phyloP scores from a whole-genome alignment of 1,140 invertebrate genomes.

The Drepana arcuata region DNA sequence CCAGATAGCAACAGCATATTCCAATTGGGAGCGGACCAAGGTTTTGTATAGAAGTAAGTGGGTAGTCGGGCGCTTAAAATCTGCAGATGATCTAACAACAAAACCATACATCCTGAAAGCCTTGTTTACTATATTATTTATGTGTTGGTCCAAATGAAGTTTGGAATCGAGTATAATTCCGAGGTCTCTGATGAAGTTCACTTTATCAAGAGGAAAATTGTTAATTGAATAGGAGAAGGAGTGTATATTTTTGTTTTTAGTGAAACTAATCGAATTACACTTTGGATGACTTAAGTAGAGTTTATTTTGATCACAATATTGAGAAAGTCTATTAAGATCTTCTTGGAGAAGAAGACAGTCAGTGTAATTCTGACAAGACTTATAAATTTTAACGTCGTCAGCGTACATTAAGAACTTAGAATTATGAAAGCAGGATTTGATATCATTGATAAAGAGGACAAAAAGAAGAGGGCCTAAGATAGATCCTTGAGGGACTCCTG shows the following conservation, averaged over 20 bases:
- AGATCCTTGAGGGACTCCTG: no score
- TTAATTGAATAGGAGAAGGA: constrained; percentile 6
- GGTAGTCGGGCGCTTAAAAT: no score
- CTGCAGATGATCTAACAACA: constrained; percentile 9
- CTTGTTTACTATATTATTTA: constrained; percentile 13
- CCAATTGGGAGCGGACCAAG: no score
- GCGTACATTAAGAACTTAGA: constrained; percentile 23
- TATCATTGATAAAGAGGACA: constrained; percentile 27
- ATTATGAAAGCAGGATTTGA: constrained; percentile 13
- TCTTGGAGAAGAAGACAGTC: constrained; percentile 13
- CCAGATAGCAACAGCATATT: no score
- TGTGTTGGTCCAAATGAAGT: constrained; percentile 11
- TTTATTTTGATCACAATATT: no score
- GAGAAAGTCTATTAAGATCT: constrained; percentile 16
- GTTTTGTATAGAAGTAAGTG: no score
- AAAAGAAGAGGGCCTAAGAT: constrained; percentile 26
- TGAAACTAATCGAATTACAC: constrained; percentile 22
- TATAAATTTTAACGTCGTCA: no score
- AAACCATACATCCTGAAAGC: constrained; percentile 18
- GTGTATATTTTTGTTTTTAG: constrained; percentile 15
- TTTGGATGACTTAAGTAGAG: constrained; percentile 16
- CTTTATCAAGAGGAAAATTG: constrained; percentile 1
- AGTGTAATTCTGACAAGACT: constrained; percentile 1
- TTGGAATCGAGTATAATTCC: constrained; percentile 17
- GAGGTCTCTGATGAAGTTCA: constrained; percentile 10